Evolutionary conservation across 2,797 vertebrate species (phyloP).

Genomic region (Trachops cirrhosus): DNA sequence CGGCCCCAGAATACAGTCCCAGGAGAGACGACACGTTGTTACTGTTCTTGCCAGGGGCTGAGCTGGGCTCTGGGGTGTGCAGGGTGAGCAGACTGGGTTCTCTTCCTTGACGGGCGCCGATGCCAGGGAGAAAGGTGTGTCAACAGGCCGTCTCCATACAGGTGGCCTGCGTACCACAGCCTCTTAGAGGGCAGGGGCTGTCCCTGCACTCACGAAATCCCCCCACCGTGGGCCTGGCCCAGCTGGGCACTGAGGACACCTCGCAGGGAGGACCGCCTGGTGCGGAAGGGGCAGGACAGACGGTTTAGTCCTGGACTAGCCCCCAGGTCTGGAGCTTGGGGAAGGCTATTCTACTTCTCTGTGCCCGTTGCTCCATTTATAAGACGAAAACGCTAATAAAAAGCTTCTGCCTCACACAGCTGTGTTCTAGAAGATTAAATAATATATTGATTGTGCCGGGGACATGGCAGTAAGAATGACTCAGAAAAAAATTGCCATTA

Average conservation of each 20-base stretch:
- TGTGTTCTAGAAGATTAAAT: not conserved
- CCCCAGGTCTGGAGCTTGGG: not conserved
- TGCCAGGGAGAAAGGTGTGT: not conserved
- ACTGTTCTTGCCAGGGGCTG: not conserved
- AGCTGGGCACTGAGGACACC: no score
- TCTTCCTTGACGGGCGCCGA: accelerated
- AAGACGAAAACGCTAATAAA: not conserved
- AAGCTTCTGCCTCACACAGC: not conserved
- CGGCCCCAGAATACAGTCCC: not conserved
- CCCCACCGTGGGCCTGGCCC: not conserved
- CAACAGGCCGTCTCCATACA: not conserved
- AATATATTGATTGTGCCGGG: not conserved
- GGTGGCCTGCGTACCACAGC: not conserved
- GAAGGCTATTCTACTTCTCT: not conserved
- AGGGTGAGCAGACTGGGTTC: not conserved
- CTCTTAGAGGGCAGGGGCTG: not conserved
- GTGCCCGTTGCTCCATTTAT: not conserved
- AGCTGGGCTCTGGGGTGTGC: not conserved
- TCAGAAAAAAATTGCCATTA: not conserved
- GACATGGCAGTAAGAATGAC: not conserved
- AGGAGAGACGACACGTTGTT: not conserved
- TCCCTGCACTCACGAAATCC: not conserved
- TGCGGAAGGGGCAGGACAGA: no score
- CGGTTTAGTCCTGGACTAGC: no score
- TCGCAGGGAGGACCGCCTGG: not conserved